Base-by-base conservation (phyloP, 2,888 invertebrate genomes). In the Ormyrus thymus region DNA sequence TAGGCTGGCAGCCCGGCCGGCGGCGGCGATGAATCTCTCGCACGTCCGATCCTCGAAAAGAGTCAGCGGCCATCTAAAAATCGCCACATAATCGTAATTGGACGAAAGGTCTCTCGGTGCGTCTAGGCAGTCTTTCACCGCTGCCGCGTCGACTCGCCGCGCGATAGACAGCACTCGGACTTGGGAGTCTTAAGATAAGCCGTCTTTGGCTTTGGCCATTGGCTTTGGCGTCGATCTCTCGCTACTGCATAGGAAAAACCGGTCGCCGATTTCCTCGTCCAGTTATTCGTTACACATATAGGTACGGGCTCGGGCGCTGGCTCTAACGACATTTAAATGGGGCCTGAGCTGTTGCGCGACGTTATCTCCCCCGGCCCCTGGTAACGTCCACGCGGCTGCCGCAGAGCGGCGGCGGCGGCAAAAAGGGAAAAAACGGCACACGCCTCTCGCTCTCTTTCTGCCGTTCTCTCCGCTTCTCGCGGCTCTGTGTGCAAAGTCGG, bases 381-480 rank as follows among this genome's bases (percentile, higher is more conserved):
- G 79, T 75, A 81, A 78, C 78, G 82, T 79, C 79, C 79, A 65
- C 64, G 73, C 10, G 6, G n/a, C 15, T 11, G 11, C 51, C 13
- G 43, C 65, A n/a, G 43, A 51, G n/a, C 55, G 8, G 50, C 29
- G 45, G n/a, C 51, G 43, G 62, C 50, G 11, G 53, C 77, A 78
- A 81, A 81, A 81, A 78, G 82, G 81, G 82, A 86, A 86, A 85
- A 84, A 86, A 86, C 87, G 89, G 89, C 89, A 88, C 89, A 89
- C 89, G 89, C 88, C 89, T 89, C 85, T 86, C 87, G 84, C 85
- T 86, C 86, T 87, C 86, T 85, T 84, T 85, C 29, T 50, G 68
- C 29, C 29, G 45, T 69, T 29, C 61, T 61, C 66, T 46, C 56
- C 43, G 13, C 43, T 43, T 48, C 10, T 10, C 66, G 69, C 66